Conservation (phyloP, 2,797 vertebrate genomes). For the Enteromius fasciolatus region DNA sequence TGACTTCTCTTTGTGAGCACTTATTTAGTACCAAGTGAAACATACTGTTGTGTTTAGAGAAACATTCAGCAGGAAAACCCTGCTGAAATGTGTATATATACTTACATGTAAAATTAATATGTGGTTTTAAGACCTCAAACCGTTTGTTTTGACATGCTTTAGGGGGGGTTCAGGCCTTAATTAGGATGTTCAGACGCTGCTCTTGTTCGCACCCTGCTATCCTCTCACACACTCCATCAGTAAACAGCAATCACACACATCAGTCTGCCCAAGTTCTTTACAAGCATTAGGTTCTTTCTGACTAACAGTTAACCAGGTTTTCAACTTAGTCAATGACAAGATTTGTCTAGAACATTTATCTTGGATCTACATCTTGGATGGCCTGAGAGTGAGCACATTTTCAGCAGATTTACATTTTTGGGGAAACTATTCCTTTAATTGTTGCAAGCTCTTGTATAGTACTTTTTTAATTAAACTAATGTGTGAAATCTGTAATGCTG, state of each 20-base stretch:
- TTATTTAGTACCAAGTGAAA: neutral
- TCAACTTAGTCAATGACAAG: neutral
- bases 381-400: neutral
- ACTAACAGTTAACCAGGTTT: neutral
- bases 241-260: neutral
- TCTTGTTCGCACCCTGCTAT: constrained; percentile 1
- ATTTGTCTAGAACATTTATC: neutral
- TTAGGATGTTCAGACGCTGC: neutral
- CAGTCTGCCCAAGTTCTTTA: neutral
- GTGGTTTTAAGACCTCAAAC: neutral
- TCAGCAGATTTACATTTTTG: neutral
- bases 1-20: neutral
- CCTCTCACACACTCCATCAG: neutral
- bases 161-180: constrained; percentile 1
- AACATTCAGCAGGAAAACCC: neutral
- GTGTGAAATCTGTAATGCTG: neutral
- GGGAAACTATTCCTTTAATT: neutral
- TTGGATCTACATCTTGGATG: neutral
- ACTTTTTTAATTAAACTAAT: neutral
- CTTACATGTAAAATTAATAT: neutral
- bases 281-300: neutral
- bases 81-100: constrained; percentile 14
- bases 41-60: neutral
- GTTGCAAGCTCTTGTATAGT: neutral
- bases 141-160: constrained; percentile 13